Evolutionary conservation across 2,797 vertebrate genomes (phyloP).

Genomic region (Morelia viridis): DNA sequence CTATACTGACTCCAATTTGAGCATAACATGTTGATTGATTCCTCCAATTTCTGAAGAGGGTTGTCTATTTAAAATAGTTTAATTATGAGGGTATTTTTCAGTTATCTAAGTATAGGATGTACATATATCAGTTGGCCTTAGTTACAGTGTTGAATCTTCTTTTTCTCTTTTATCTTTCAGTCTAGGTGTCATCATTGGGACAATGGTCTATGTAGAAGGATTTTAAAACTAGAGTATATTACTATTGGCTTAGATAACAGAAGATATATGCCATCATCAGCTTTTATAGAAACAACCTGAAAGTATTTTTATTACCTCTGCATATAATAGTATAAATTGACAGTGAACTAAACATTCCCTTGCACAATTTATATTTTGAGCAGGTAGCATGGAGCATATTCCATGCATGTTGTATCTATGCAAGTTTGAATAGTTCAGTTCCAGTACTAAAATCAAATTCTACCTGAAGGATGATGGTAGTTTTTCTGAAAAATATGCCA

Average conservation of each 20-base stretch:
- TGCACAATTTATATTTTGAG: not conserved
- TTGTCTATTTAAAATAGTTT: not conserved
- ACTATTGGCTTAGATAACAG: not conserved
- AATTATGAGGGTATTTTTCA: not conserved
- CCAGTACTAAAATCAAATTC: not conserved
- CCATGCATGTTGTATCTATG: not conserved
- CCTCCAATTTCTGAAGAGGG: not conserved
- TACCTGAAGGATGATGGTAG: not conserved
- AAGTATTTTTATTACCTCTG: not conserved
- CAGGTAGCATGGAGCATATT: not conserved
- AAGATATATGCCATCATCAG: too few species aligned
- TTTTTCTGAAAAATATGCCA: conserved; percentile 1
- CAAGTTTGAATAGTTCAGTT: not conserved
- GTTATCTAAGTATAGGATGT: not conserved
- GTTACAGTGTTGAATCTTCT: not conserved
- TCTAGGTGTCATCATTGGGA: not conserved
- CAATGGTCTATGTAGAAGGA: not conserved
- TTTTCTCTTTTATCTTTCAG: not conserved
- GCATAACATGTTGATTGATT: not conserved
- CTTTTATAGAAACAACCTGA: not conserved
- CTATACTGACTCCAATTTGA: not conserved
- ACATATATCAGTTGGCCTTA: not conserved
- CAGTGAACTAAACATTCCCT: not conserved
- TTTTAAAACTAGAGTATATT: not conserved
- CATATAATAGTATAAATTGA: not conserved